These are phyloP conservation scores for Vicugna pacos DNA, from an alignment of 2,113 vertebrate species.

Conservation along the genomic window DNA sequence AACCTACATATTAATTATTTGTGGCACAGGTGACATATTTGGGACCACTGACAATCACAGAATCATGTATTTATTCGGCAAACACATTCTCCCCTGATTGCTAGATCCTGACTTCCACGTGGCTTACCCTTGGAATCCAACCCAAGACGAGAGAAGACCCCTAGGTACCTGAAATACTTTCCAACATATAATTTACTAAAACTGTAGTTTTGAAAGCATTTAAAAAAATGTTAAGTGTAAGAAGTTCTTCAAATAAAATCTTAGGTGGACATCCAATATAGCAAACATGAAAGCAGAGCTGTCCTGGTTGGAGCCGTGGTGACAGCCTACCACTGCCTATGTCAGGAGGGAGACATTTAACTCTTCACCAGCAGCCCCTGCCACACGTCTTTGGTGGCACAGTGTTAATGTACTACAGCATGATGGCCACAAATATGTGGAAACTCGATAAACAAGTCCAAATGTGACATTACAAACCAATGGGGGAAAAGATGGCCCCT, in stretches of 20 bases:
- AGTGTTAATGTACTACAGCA: background rate
- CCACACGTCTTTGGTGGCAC: background rate
- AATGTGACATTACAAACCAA: background rate
- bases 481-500: background rate
- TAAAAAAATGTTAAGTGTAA: background rate
- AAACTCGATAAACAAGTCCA: background rate
- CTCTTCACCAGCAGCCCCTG: background rate
- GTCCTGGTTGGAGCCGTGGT: background rate
- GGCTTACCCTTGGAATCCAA: background rate
- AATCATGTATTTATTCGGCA: slow-evolving; percentile 24
- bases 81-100: background rate
- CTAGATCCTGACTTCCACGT: background rate
- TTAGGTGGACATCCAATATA: background rate
- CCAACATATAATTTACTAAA: slow-evolving; percentile 26
- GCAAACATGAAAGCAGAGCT: background rate
- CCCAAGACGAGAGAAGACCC: background rate
- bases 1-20: slow-evolving; percentile 42
- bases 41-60: slow-evolving; percentile 17
- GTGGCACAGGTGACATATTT: background rate
- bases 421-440: background rate
- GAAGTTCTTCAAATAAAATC: slow-evolving; percentile 38
- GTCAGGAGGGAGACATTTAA: background rate
- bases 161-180: background rate
- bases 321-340: background rate
- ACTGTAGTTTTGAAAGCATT: background rate